phyloP scores from a whole-genome alignment of 2,113 vertebrate genomes.

The Motacilla tschutschensis region DNA sequence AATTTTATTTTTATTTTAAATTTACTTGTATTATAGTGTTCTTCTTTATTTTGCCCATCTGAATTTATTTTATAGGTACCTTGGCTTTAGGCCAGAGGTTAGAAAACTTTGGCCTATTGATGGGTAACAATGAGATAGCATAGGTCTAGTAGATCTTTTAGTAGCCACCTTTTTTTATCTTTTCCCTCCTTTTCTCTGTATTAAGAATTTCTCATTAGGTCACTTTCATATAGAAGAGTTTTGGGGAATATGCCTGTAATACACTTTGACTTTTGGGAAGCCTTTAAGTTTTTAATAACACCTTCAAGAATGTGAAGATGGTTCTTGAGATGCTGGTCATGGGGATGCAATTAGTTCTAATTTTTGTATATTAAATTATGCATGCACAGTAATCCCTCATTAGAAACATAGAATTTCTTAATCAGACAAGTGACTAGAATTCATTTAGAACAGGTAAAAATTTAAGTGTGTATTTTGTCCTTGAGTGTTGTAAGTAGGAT shows the following conservation, averaged over 20 bases:
- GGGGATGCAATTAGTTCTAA: not conserved
- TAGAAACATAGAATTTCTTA: not conserved
- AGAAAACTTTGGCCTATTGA: not conserved
- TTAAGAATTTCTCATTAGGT: not conserved
- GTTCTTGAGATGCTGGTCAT: not conserved
- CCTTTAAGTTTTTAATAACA: not conserved
- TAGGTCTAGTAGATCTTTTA: not conserved
- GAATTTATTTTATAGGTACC: not conserved
- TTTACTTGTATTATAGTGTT: not conserved
- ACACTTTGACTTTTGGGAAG: not conserved
- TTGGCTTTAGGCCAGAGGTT: not conserved
- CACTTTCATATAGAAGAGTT: not conserved
- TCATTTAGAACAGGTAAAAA: not conserved
- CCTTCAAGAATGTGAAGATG: not conserved
- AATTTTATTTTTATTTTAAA: not conserved
- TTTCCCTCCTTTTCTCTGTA: not conserved
- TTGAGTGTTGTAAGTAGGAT: not conserved
- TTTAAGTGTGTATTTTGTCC: not conserved
- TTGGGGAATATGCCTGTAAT: not conserved
- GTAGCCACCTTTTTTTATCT: not conserved
- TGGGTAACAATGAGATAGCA: not conserved
- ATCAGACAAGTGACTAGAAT: not conserved
- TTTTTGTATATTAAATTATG: not conserved
- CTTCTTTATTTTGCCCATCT: not conserved
- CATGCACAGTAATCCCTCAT: not conserved